phyloP scores from a whole-genome alignment of 1,140 invertebrate species.

The Tetragnatha versicolor region DNA sequence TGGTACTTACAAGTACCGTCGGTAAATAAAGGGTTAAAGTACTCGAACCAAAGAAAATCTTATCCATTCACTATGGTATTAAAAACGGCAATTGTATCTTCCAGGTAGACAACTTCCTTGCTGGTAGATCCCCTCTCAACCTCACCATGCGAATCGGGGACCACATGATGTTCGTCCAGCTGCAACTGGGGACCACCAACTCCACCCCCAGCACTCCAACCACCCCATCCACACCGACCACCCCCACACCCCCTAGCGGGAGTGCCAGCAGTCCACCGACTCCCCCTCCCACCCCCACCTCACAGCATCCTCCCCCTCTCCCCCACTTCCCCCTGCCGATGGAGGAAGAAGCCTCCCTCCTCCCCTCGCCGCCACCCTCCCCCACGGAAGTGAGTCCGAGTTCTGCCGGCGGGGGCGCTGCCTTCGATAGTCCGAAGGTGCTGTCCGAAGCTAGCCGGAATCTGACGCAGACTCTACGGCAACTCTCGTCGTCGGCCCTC shows the following conservation, averaged over 20 bases:
- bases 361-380: neutral
- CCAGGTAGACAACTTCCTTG: constrained; percentile 91
- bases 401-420: neutral
- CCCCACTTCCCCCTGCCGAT: neutral
- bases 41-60: too few relatives aligned
- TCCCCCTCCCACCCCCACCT: constrained; percentile 18
- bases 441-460: constrained; percentile 88
- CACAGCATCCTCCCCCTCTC: neutral
- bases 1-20: too few relatives aligned
- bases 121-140: constrained; percentile 90
- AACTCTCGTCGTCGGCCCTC: constrained; percentile 86
- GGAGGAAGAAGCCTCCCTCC: too few relatives aligned
- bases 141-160: constrained; percentile 92
- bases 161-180: constrained; percentile 95
- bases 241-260: constrained; percentile 26
- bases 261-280: constrained; percentile 30
- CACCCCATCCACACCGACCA: constrained; percentile 55
- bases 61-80: too few relatives aligned
- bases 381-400: neutral
- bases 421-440: constrained; percentile 65
- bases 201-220: constrained; percentile 56
- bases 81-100: too few relatives aligned
- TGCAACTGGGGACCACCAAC: constrained; percentile 81
- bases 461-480: constrained; percentile 87
- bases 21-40: too few relatives aligned